Conservation (phyloP, 1,140 invertebrate species). For the Rhizoglyphus robini region DNA sequence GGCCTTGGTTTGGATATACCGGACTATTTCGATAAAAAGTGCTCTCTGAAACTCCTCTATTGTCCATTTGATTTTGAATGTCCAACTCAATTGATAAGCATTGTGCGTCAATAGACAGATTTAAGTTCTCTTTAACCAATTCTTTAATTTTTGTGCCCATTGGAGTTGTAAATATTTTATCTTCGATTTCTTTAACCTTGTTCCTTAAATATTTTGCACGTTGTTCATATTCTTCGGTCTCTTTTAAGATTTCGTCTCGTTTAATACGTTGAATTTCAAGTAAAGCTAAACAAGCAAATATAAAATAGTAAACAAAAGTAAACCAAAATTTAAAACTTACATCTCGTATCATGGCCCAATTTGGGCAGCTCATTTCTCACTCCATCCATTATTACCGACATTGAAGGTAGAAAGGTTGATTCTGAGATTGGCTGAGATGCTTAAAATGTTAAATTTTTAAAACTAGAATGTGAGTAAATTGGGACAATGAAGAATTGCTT, state of each 20-base stretch:
- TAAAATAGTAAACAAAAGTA: not conserved
- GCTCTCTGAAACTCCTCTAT: not conserved
- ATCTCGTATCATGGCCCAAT: not conserved
- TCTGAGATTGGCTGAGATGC: no score
- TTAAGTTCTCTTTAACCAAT: slow-evolving; percentile 5
- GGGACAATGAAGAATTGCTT: no score
- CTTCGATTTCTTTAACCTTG: not conserved
- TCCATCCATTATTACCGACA: no score
- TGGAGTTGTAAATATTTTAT: not conserved
- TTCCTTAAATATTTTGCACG: not conserved
- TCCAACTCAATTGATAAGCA: not conserved
- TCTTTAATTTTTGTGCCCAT: not conserved
- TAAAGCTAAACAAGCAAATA: not conserved
- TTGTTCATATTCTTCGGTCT: not conserved
- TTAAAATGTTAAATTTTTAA: no score
- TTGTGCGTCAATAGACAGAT: not conserved
- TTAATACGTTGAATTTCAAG: not conserved
- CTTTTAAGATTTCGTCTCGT: not conserved
- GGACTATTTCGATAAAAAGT: not conserved
- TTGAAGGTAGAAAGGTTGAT: no score
- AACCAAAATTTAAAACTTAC: not conserved
- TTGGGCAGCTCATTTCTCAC: slow-evolving; percentile 11
- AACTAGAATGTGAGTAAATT: no score
- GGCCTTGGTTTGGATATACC: not conserved
- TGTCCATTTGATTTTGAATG: not conserved